Base-by-base conservation (phyloP, 1,140 invertebrate genomes). In the Oscheius sp. region DNA sequence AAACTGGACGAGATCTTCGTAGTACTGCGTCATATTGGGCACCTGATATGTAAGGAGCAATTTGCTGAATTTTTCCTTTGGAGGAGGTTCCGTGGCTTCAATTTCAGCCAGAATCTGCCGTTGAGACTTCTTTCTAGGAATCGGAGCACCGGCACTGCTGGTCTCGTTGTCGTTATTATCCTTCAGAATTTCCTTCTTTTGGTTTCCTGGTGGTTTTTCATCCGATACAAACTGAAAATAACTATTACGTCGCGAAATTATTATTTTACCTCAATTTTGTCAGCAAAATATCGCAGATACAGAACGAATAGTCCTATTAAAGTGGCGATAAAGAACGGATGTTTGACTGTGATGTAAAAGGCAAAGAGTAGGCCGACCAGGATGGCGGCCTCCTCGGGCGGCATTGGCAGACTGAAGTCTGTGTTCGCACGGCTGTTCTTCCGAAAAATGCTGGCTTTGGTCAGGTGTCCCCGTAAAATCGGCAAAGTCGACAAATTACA, bases 31-130 rank as follows among this genome's bases (percentile, higher is more conserved):
- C 68, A 71, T 71, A 4, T 28, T 45, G 4, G 68, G 68, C 68
- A 71, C 68, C 65, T 71, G 68, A 36, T 71, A 70, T 0, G 68
- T 71, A 4, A 71, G 65, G 7, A 71, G 65, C 32, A 71, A 42
- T 18, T 31, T 23, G 28, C 45, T 38, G 61, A 68, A 71, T 28
- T 71, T 71, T 34, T 63, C 61, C 32, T 38, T 63, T 26, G 61
- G 61, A 10, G 32, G 32, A 15, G 61, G 61, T 34, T 63, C 36
- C 13, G 32, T 38, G 0, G 61, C 61, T n/a, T 36, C 36, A 13
- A 42, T 32, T 38, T 63, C 61, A 13, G 61, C 61, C 7, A 63
- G 36, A 26, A 63, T 63, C 61, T 63, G 28, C 61, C 36, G 32
- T 32, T 63, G 61, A 13, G 61, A 63, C 35, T 63, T 63, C 1